Conservation (phyloP, 2,797 vertebrate species). For the Prionace glauca region DNA sequence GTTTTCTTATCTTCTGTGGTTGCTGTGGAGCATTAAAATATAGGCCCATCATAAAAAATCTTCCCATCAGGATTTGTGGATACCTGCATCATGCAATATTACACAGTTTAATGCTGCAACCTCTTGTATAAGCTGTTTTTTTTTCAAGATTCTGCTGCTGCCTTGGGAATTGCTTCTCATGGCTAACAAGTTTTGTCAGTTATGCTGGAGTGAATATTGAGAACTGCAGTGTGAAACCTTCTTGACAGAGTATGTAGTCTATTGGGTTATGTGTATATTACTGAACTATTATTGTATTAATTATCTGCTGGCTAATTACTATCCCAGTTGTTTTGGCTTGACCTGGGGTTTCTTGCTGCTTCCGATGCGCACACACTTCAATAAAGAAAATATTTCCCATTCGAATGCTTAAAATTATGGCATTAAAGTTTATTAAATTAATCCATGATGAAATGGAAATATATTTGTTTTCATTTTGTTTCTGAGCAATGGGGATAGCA, state of each 20-base stretch:
- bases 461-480: neutral
- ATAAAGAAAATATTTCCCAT: constrained; percentile 21
- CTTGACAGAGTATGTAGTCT: neutral
- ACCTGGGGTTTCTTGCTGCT: neutral
- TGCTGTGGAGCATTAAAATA: constrained; percentile 17
- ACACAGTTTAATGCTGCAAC: constrained; percentile 20
- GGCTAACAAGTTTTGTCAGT: constrained; percentile 23
- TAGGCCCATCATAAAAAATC: neutral
- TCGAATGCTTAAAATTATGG: neutral
- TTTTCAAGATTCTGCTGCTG: constrained; percentile 1
- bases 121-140: constrained; percentile 8
- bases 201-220: constrained; percentile 22
- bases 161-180: constrained; percentile 7
- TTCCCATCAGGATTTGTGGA: neutral
- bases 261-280: neutral
- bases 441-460: neutral
- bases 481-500: neutral
- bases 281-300: constrained; percentile 27
- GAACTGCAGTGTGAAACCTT: constrained; percentile 10
- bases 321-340: neutral
- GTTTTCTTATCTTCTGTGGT: neutral
- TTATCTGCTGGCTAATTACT: constrained; percentile 21
- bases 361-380: neutral
- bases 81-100: neutral
- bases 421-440: constrained; percentile 6